Conservation (phyloP, 2,888 invertebrate species). For the Deilephila elpenor region DNA sequence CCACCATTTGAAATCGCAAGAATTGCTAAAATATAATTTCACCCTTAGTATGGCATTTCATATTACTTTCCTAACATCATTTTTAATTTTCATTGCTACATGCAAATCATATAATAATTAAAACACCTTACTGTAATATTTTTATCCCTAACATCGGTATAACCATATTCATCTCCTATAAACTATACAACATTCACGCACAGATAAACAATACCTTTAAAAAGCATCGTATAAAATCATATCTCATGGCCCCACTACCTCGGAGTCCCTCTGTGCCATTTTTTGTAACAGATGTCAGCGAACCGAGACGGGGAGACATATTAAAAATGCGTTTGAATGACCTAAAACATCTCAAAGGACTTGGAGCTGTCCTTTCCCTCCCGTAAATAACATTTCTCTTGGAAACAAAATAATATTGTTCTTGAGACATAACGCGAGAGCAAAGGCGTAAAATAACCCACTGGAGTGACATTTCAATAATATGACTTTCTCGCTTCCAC, state of each 20-base stretch:
- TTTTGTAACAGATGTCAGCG: constrained; percentile 69
- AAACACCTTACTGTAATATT: no score
- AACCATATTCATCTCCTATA: not conserved
- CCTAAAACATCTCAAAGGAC: constrained; percentile 51
- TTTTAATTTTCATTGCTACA: no score
- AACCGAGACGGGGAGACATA: constrained; percentile 63
- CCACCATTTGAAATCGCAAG: no score
- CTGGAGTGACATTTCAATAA: constrained; percentile 17
- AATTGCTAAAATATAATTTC: no score
- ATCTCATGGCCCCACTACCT: constrained; percentile 41
- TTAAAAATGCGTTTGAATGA: constrained; percentile 70
- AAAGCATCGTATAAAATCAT: not conserved
- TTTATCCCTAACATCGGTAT: no score
- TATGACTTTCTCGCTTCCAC: constrained; percentile 6
- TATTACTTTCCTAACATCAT: no score
- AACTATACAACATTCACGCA: not conserved
- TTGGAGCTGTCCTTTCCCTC: constrained; percentile 34
- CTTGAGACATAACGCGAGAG: constrained; percentile 18
- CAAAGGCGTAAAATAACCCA: constrained; percentile 11
- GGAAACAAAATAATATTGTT: constrained; percentile 21
- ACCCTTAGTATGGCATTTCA: no score
- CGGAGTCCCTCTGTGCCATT: constrained; percentile 55
- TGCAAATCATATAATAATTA: no score
- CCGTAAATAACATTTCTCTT: constrained; percentile 23
- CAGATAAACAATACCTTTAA: not conserved